Conservation (phyloP, 2,888 invertebrate genomes). For the Amiota communis region DNA sequence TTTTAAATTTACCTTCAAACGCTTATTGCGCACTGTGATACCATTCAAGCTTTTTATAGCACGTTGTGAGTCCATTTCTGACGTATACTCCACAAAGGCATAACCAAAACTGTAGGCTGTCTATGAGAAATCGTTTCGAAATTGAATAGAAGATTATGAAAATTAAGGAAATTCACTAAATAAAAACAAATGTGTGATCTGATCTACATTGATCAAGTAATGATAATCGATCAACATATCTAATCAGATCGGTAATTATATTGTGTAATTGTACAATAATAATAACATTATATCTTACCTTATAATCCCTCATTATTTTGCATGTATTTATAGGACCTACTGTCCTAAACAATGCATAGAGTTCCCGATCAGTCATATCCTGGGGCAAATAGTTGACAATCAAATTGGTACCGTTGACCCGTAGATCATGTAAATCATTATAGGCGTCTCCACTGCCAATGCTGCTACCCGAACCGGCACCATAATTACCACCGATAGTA, state of each 20-base stretch:
- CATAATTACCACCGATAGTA: constrained; percentile 46
- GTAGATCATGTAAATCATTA: too few species aligned
- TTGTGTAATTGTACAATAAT: not conserved
- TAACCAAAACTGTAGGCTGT: constrained; percentile 97
- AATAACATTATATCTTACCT: constrained; percentile 75
- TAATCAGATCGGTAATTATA: too few species aligned
- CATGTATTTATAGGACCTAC: constrained; percentile 92
- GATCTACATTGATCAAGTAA: not conserved
- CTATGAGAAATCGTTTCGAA: too few species aligned
- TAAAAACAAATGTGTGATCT: not conserved
- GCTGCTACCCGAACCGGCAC: constrained; percentile 60
- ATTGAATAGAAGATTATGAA: constrained; percentile 28
- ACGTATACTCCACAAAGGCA: constrained; percentile 93
- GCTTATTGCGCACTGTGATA: constrained; percentile 90
- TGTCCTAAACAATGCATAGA: constrained; percentile 89
- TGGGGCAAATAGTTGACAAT: constrained; percentile 97
- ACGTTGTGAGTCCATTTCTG: constrained; percentile 87
- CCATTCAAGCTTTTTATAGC: constrained; percentile 93
- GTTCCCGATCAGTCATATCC: constrained; percentile 91
- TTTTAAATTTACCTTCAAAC: constrained; percentile 82
- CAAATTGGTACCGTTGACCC: constrained; percentile 83
- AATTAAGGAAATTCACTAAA: not conserved
- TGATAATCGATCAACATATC: not conserved
- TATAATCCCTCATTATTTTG: constrained; percentile 92
- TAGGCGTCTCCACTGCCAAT: constrained; percentile 64